Conservation (phyloP, 2,113 vertebrate species). For the Phoxinus phoxinus region DNA sequence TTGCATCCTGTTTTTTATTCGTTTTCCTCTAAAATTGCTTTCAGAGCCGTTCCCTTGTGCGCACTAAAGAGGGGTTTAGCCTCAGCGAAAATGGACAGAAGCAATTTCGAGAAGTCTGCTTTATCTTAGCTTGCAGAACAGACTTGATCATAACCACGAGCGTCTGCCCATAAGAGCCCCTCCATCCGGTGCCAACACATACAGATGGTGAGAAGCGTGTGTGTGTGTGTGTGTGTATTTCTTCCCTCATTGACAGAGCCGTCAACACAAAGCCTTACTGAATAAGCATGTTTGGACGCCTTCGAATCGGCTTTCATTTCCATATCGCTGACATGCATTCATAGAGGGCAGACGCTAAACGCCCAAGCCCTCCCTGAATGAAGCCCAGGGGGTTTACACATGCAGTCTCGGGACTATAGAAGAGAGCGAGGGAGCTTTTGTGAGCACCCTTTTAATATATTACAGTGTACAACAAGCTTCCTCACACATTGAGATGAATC, state of each 20-base stretch:
- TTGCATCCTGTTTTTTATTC: neutral
- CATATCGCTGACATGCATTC: slow-evolving; percentile 64
- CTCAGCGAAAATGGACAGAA: neutral
- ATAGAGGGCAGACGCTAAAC: slow-evolving; percentile 14
- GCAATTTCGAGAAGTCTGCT: slow-evolving; percentile 17
- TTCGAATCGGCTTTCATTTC: slow-evolving; percentile 58
- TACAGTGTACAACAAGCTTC: neutral
- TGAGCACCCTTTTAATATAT: slow-evolving; percentile 20
- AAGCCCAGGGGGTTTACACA: slow-evolving; percentile 34
- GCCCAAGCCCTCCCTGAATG: neutral
- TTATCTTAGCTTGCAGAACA: slow-evolving; percentile 43
- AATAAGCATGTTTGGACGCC: slow-evolving; percentile 54
- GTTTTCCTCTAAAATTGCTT: slow-evolving; percentile 1
- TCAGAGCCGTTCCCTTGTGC: neutral
- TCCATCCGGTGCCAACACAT: slow-evolving; percentile 29
- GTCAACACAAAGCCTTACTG: slow-evolving; percentile 25
- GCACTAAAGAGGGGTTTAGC: neutral
- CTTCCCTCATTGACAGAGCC: neutral
- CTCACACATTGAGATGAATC: slow-evolving; percentile 3
- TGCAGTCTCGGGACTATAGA: neutral
- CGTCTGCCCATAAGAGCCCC: slow-evolving; percentile 14
- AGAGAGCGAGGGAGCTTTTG: slow-evolving; percentile 56
- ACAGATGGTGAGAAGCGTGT: slow-evolving; percentile 11
- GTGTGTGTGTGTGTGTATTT: neutral
- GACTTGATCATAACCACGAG: neutral